A percentile compares a stretch with the other conserved stretches of the same genome.
phyloP scores from a whole-genome alignment of 1,140 invertebrate species.

The Brachystomella parvula region DNA sequence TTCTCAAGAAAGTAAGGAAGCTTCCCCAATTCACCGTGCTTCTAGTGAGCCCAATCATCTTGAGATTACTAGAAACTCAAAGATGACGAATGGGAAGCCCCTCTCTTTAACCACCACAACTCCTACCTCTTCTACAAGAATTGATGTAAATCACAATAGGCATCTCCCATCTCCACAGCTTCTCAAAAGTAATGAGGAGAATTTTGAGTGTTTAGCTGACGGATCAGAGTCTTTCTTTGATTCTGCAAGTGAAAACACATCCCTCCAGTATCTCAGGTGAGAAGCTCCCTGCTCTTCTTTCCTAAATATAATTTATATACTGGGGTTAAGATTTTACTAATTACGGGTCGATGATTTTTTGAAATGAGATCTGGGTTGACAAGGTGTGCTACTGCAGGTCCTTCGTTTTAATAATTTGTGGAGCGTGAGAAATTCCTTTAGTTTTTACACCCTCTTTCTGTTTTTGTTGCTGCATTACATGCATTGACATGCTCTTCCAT shows the following conservation, averaged over 20 bases:
- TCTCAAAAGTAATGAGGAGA: conserved; percentile 45
- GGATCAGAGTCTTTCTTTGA: conserved; percentile 50
- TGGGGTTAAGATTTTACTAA: neutral
- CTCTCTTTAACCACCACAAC: neutral
- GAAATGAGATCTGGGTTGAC: neutral
- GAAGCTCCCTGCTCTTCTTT: neutral
- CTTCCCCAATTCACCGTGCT: too few relatives aligned
- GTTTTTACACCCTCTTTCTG: neutral
- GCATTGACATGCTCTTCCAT: too few relatives aligned
- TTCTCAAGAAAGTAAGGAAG: too few relatives aligned
- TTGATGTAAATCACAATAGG: neutral
- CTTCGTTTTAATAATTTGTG: neutral
- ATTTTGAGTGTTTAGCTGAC: conserved; percentile 58
- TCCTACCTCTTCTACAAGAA: too few relatives aligned
- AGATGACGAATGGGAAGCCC: neutral
- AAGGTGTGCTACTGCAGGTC: too few relatives aligned
- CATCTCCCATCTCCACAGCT: neutral
- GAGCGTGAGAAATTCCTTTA: conserved; percentile 5
- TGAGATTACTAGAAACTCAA: neutral
- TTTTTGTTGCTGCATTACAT: too few relatives aligned
- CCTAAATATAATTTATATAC: neutral
- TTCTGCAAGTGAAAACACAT: conserved; percentile 24
- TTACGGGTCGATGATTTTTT: too few relatives aligned
- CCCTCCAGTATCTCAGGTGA: conserved; percentile 24
- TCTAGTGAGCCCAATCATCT: too few relatives aligned